These are phyloP conservation scores for Laticauda laticaudata DNA, from an alignment of 2,113 vertebrate genomes.

Conservation along the genomic window DNA sequence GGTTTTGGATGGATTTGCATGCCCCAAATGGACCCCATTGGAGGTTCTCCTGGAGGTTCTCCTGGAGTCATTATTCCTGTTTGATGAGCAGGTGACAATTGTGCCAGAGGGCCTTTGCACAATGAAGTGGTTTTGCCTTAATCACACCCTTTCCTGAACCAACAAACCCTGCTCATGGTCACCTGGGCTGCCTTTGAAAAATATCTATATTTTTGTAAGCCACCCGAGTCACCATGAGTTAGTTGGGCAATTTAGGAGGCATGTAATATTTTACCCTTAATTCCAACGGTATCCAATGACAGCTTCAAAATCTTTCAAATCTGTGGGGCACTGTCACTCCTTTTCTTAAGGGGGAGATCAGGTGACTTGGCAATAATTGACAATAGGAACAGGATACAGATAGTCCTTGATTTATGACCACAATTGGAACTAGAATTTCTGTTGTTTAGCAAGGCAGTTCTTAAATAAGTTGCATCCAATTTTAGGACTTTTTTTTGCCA, in stretches of 20 bases:
- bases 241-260: not conserved
- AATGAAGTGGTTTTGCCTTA: not conserved
- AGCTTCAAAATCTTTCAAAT: not conserved
- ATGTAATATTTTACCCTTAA: not conserved
- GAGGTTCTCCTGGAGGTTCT: no score
- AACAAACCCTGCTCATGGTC: not conserved
- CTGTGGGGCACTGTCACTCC: not conserved
- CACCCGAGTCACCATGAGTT: not conserved
- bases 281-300: not conserved
- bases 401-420: not conserved
- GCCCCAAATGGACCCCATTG: not conserved
- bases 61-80: not conserved
- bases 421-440: not conserved
- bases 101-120: not conserved
- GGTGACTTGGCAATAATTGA: not conserved
- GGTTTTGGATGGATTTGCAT: not conserved
- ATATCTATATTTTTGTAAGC: not conserved
- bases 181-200: not conserved
- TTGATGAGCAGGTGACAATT: not conserved
- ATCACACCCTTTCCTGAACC: not conserved
- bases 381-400: not conserved
- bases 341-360: not conserved
- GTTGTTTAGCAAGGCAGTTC: not conserved
- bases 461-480: not conserved
- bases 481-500: not conserved